phyloP scores from a whole-genome alignment of 2,888 invertebrate genomes.

The Torymus texanus region DNA sequence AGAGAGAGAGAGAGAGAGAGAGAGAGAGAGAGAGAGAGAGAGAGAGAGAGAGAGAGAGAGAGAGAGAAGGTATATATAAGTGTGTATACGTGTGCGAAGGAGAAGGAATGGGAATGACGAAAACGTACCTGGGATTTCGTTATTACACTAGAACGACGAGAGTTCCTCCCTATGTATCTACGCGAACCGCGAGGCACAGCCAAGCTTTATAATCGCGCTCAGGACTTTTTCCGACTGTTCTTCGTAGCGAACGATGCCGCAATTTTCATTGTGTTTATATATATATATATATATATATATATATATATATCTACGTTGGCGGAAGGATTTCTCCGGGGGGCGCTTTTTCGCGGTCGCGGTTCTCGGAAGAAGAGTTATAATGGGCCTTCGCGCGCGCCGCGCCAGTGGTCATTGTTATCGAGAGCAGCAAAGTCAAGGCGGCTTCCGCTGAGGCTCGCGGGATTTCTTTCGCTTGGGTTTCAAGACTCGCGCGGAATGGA shows the following conservation, averaged over 20 bases:
- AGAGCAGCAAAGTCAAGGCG: no score
- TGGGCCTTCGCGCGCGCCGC: no score
- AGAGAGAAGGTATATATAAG: background rate
- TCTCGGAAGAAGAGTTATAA: no score
- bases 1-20: constrained; percentile 35
- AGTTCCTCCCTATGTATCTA: constrained; percentile 1
- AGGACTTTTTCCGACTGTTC: constrained; percentile 17
- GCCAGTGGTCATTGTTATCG: no score
- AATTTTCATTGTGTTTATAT: constrained; percentile 23
- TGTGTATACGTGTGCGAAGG: background rate
- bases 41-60: constrained; percentile 19
- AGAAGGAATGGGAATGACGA: constrained; percentile 33
- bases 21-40: background rate
- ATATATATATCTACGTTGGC: background rate
- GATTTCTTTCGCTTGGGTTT: no score
- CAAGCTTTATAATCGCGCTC: constrained; percentile 22
- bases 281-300: no score
- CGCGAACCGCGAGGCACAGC: constrained; percentile 5
- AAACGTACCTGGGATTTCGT: constrained; percentile 45
- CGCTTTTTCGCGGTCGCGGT: constrained; percentile 1
- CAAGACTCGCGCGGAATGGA: no score
- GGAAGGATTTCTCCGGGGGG: constrained; percentile 14
- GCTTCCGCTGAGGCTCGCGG: no score
- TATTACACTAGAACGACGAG: constrained; percentile 16
- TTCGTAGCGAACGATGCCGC: constrained; percentile 28